Conservation (phyloP, 2,888 invertebrate species). For the Acholoe squamosa region DNA sequence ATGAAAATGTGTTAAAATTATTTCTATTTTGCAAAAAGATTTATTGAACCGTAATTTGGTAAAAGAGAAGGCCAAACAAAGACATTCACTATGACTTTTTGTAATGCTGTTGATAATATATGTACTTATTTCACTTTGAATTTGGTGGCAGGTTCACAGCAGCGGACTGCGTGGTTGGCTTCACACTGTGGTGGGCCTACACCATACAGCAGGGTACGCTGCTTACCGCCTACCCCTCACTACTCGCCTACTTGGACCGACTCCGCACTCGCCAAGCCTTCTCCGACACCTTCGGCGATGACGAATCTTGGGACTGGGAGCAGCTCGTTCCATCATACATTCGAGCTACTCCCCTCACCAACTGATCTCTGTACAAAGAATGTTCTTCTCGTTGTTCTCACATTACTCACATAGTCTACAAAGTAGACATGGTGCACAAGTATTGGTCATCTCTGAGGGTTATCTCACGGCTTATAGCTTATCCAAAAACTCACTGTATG, state of each 20-base stretch:
- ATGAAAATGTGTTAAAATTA: too few relatives aligned
- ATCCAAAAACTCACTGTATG: too few relatives aligned
- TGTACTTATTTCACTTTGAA: background rate
- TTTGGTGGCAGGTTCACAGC: slow-evolving; percentile 73
- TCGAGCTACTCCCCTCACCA: slow-evolving; percentile 19
- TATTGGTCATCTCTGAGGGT: too few relatives aligned
- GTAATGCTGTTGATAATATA: background rate
- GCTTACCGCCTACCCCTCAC: slow-evolving; percentile 71
- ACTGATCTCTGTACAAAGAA: background rate
- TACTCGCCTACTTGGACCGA: slow-evolving; percentile 71
- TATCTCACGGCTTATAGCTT: too few relatives aligned
- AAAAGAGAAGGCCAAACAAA: background rate
- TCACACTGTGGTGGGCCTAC: slow-evolving; percentile 75
- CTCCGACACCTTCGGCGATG: slow-evolving; percentile 70
- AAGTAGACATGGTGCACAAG: too few relatives aligned
- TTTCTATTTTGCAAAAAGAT: background rate
- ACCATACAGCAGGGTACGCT: slow-evolving; percentile 73
- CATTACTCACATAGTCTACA: too few relatives aligned
- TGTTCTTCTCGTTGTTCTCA: too few relatives aligned
- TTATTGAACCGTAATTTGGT: background rate
- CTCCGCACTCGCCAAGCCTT: slow-evolving; percentile 73
- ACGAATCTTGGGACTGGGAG: slow-evolving; percentile 66
- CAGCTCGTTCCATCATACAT: slow-evolving; percentile 60
- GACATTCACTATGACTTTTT: background rate
- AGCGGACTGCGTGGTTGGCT: slow-evolving; percentile 79